Evolutionary conservation across 1,140 invertebrate species (phyloP).

Genomic region (Archivesica marissinica): DNA sequence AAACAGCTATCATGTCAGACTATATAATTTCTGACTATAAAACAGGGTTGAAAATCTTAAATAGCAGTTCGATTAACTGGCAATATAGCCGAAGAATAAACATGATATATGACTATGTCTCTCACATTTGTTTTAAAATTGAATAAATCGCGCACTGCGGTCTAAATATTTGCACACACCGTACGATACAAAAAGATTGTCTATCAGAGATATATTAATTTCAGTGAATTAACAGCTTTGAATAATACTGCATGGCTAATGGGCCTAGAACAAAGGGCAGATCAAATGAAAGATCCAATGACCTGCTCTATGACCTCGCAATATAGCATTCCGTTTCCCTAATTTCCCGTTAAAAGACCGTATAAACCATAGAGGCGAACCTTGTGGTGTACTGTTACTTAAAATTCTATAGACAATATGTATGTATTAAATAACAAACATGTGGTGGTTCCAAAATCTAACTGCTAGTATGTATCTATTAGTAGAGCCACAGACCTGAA

Average conservation of each 20-base stretch:
- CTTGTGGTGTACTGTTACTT: conserved; percentile 20
- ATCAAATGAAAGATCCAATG: neutral
- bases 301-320: neutral
- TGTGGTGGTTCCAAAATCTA: conserved; percentile 5
- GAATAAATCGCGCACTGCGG: conserved; percentile 22
- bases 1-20: conserved; percentile 18
- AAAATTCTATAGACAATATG: neutral
- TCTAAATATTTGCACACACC: conserved; percentile 19
- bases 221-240: conserved; percentile 40
- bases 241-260: conserved; percentile 42
- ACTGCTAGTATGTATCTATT: neutral
- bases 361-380: conserved; percentile 28
- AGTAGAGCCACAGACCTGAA: neutral
- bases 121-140: too few species aligned
- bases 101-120: too few species aligned
- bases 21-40: conserved; percentile 6
- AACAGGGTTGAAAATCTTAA: neutral
- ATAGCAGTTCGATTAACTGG: too few species aligned
- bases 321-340: conserved; percentile 15
- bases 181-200: neutral
- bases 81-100: too few species aligned
- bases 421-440: conserved; percentile 24
- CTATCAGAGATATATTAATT: conserved; percentile 11
- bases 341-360: conserved; percentile 41
- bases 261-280: conserved; percentile 20